These are phyloP conservation scores for Ctenodactylus gundi DNA, from an alignment of 2,113 vertebrate genomes.

Conservation along the genomic window DNA sequence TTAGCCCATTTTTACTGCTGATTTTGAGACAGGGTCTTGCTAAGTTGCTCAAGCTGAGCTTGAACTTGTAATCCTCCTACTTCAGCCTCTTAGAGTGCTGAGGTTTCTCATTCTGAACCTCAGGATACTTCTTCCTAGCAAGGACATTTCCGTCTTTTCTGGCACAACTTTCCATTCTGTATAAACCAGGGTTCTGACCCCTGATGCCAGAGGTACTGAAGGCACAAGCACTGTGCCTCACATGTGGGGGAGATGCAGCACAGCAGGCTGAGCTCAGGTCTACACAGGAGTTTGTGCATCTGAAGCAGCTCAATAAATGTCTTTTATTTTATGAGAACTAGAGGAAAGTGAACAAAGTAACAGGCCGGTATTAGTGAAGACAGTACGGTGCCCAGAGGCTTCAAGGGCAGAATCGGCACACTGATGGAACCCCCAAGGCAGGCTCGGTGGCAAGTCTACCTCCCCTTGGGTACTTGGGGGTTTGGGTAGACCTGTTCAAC, in stretches of 20 bases:
- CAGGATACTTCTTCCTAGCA: background rate
- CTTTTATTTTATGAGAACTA: background rate
- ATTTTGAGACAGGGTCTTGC: too few relatives aligned
- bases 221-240: fast-evolving
- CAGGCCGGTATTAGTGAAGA: background rate
- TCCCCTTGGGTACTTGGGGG: fast-evolving
- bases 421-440: fast-evolving
- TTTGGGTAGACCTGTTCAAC: background rate
- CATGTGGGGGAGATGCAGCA: fast-evolving
- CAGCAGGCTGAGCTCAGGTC: fast-evolving
- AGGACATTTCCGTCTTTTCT: background rate
- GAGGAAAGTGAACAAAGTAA: background rate
- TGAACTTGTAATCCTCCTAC: too few relatives aligned
- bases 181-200: fast-evolving
- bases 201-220: fast-evolving
- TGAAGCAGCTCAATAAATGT: fast-evolving
- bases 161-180: background rate
- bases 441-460: fast-evolving
- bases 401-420: fast-evolving
- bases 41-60: too few relatives aligned
- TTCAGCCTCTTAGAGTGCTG: too few relatives aligned
- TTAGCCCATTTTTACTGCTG: too few relatives aligned
- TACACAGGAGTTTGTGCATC: fast-evolving
- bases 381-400: fast-evolving
- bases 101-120: background rate